Base-by-base conservation (phyloP, 2,888 invertebrate species). In the Eristalis arbustorum region DNA sequence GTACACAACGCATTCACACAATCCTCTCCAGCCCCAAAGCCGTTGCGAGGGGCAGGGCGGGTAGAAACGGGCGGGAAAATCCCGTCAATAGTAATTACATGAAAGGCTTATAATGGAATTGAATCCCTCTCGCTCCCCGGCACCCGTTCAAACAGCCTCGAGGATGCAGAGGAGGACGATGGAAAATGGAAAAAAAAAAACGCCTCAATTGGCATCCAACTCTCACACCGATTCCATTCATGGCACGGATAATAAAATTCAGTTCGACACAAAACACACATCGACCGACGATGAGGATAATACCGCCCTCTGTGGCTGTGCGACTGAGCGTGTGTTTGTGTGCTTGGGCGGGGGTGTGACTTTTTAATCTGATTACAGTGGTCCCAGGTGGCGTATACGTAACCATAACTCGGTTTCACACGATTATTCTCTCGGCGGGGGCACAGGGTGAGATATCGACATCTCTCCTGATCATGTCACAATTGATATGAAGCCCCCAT, bases 61-160 rank as follows among this genome's bases (percentile, higher is more conserved):
- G 78, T 18, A n/a, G 14, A 3, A n/a, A 42, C 37, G 37, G 42
- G 8, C 31, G 31, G 42, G 42, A 14, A 83, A 83, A 83, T 83
- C 83, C 62, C 83, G 78, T 78, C 83, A 83, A 83, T 78, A 78
- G 82, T 83, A 83, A 84, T 84, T 74, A 78, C 63, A 83, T 83
- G 79, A 84, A 84, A 74, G 64, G 79, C 61, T 59, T 74, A 56
- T 74, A 79, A 84, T 84, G 73, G 68, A 79, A 79, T 79, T 74
- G 69, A 59, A 74, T 78, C 59, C 69, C 49, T 49, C 31, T 78
- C 72, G 31, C 34, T 40, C 11, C 14, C 14, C 25, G 11, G 13
- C 13, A 34, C 13, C 14, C 13, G 5, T 18, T 28, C 18, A 68
- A n/a, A 23, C 59, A 25, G 11, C 59, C 25, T 3, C 28, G 10